These are phyloP conservation scores for Seira musarum DNA, from an alignment of 2,888 invertebrate species.

Conservation along the genomic window DNA sequence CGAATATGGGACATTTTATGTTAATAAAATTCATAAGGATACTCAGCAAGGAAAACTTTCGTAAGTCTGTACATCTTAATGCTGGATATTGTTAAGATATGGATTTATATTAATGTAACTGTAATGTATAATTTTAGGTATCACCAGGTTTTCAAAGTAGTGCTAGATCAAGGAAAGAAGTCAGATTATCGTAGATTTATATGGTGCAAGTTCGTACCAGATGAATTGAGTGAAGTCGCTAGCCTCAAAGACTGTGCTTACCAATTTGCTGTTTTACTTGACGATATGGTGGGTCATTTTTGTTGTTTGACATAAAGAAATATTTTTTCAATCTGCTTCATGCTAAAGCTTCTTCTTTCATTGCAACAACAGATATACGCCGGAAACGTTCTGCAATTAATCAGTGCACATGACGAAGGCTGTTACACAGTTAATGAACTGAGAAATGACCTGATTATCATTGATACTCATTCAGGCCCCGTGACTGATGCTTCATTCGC, in stretches of 20 bases:
- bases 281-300: conserved; percentile 74
- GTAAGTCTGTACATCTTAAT: conserved; percentile 48
- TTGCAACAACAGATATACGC: conserved; percentile 76
- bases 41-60: conserved; percentile 56
- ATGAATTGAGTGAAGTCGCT: conserved; percentile 73
- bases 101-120: conserved; percentile 16
- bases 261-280: conserved; percentile 86
- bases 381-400: conserved; percentile 75
- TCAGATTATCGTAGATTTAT: conserved; percentile 80
- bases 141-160: conserved; percentile 77
- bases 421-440: conserved; percentile 72
- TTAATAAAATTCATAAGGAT: conserved; percentile 79
- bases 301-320: too few relatives aligned
- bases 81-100: neutral
- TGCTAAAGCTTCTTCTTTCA: conserved; percentile 62
- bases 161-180: conserved; percentile 72
- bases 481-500: conserved; percentile 92
- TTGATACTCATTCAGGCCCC: conserved; percentile 77
- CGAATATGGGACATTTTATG: conserved; percentile 85
- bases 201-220: conserved; percentile 95
- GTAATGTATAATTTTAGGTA: conserved; percentile 72
- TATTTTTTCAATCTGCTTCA: conserved; percentile 69
- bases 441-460: conserved; percentile 75
- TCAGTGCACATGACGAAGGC: conserved; percentile 73
- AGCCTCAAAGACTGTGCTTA: conserved; percentile 80